These are phyloP conservation scores for Coreius guichenoti DNA, from an alignment of 2,797 vertebrate genomes.

Conservation along the genomic window DNA sequence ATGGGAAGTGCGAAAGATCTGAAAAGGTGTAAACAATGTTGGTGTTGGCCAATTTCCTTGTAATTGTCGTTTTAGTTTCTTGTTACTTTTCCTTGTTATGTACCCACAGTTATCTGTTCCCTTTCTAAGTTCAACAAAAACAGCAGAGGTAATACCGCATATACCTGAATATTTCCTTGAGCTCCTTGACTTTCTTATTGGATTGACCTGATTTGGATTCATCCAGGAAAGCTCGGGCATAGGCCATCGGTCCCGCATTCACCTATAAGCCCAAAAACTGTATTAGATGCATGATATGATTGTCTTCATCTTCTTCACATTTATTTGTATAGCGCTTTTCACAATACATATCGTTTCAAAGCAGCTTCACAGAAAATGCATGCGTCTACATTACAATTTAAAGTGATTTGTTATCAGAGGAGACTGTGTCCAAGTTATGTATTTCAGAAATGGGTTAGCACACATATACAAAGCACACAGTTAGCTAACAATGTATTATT, in stretches of 20 bases:
- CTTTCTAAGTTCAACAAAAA: constrained; percentile 7
- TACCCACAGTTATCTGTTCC: background rate
- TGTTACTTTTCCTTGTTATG: background rate
- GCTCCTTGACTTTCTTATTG: constrained; percentile 90
- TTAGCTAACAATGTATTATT: too few relatives aligned
- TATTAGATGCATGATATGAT: background rate
- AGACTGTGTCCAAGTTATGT: too few relatives aligned
- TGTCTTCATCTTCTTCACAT: too few relatives aligned
- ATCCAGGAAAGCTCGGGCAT: constrained; percentile 93
- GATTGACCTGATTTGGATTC: constrained; percentile 86
- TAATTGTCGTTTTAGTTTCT: background rate
- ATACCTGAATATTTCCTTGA: constrained; percentile 96
- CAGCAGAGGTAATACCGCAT: background rate
- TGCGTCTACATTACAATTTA: too few relatives aligned
- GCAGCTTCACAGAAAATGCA: too few relatives aligned
- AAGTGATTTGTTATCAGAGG: too few relatives aligned
- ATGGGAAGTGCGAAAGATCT: background rate
- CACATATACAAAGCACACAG: too few relatives aligned
- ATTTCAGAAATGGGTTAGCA: too few relatives aligned
- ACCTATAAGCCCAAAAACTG: constrained; percentile 78
- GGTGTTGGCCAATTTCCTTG: background rate
- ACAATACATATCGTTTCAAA: too few relatives aligned
- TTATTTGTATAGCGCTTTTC: too few relatives aligned
- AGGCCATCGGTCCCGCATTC: constrained; percentile 96
- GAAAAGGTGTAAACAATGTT: background rate